Percentiles rank a stretch among this genome's conserved stretches.
Conservation (phyloP, 2,797 vertebrate genomes). For the Cyprinodon diabolis region DNA sequence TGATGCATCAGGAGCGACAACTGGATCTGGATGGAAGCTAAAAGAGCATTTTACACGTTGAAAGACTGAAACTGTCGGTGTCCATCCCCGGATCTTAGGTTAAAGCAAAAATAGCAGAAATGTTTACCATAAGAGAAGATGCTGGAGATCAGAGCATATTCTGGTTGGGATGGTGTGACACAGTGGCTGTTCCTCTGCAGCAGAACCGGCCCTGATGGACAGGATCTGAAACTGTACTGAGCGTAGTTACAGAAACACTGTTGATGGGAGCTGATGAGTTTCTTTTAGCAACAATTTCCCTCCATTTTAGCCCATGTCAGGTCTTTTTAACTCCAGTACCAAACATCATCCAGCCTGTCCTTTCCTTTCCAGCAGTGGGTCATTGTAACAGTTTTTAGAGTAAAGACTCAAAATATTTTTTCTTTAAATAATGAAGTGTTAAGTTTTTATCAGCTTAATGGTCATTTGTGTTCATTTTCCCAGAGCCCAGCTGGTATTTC, state of each 20-base stretch:
- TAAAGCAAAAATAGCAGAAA: slow-evolving; percentile 78
- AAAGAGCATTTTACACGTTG: slow-evolving; percentile 62
- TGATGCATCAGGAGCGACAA: slow-evolving; percentile 30
- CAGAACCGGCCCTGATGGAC: slow-evolving; percentile 40
- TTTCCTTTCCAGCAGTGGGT: background rate
- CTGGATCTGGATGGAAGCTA: slow-evolving; percentile 28
- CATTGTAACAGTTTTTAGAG: background rate
- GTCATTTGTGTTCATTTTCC: background rate
- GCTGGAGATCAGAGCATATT: slow-evolving; percentile 88
- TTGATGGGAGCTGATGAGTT: background rate
- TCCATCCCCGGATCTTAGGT: slow-evolving; percentile 79
- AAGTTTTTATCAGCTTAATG: too few relatives aligned
- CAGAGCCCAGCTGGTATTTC: background rate
- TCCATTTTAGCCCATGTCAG: background rate
- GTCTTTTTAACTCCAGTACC: too few relatives aligned
- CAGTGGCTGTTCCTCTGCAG: slow-evolving; percentile 55
- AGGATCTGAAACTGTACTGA: background rate
- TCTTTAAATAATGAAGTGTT: too few relatives aligned
- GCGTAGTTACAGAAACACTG: background rate
- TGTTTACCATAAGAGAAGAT: slow-evolving; percentile 78
- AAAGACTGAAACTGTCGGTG: slow-evolving; percentile 67
- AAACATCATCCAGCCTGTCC: background rate
- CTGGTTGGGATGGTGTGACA: slow-evolving; percentile 82
- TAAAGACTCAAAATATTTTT: background rate
- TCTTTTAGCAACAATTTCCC: background rate